Conservation (phyloP, 2,888 invertebrate species). For the Drosophila setosimentum region DNA sequence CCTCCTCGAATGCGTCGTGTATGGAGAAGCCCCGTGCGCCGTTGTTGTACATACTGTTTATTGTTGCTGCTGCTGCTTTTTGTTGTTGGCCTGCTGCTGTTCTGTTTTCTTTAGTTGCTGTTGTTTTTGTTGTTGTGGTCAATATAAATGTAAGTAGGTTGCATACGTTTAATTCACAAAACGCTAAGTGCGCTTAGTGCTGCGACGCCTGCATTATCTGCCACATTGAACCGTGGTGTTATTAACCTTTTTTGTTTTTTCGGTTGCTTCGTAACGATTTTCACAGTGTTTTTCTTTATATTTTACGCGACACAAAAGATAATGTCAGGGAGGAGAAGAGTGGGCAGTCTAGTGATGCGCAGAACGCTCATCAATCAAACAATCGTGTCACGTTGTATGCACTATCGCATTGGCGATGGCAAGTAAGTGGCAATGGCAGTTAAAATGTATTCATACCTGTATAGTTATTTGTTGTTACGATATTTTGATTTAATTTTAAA, state of each 20-base stretch:
- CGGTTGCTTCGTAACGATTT: constrained; percentile 50
- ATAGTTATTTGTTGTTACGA: background rate
- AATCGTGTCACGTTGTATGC: constrained; percentile 10
- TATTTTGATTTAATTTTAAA: background rate
- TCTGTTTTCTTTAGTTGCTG: constrained; percentile 52
- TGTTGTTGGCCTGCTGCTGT: constrained; percentile 25
- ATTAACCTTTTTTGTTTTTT: constrained; percentile 35
- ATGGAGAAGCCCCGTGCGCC: constrained; percentile 88
- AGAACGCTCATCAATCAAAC: constrained; percentile 5
- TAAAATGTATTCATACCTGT: background rate
- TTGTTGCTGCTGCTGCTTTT: constrained; percentile 39
- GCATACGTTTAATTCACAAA: constrained; percentile 40
- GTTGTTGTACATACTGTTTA: constrained; percentile 73
- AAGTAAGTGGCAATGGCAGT: background rate
- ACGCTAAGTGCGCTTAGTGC: constrained; percentile 39
- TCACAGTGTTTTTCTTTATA: constrained; percentile 63
- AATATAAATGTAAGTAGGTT: constrained; percentile 43
- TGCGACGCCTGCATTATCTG: constrained; percentile 54
- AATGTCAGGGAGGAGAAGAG: constrained; percentile 40
- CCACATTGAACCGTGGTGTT: constrained; percentile 43
- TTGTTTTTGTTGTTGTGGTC: constrained; percentile 34
- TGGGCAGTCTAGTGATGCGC: constrained; percentile 34
- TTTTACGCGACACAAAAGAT: constrained; percentile 76
- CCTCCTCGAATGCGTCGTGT: constrained; percentile 94
- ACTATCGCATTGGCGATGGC: background rate